Percentiles rank a stretch among this genome's conserved stretches.
phyloP scores from a whole-genome alignment of 2,888 invertebrate species.

The Amblyteles armatorius region DNA sequence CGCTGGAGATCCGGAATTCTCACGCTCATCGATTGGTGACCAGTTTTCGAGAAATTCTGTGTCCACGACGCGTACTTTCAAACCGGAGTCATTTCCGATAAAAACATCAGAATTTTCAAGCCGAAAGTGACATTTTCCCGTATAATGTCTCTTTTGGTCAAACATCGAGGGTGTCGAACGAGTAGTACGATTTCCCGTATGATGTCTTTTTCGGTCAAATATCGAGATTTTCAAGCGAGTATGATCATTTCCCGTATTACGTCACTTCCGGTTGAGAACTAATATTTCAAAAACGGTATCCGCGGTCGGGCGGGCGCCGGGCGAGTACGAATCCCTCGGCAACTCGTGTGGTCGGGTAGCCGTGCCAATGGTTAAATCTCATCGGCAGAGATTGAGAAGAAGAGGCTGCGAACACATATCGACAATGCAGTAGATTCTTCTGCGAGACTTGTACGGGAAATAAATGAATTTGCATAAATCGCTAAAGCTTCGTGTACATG shows the following conservation, averaged over 20 bases:
- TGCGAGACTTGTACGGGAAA: neutral
- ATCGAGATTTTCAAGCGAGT: too few species aligned
- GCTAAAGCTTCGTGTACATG: neutral
- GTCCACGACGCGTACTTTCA: conserved; percentile 2
- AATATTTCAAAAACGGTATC: neutral
- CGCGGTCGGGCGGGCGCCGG: too few species aligned
- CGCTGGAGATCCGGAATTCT: neutral
- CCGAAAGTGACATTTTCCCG: too few species aligned
- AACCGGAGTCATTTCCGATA: too few species aligned
- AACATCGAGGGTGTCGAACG: too few species aligned
- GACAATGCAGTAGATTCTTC: neutral
- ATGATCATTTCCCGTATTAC: neutral
- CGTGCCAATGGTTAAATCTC: neutral
- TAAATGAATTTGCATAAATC: neutral
- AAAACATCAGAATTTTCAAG: too few species aligned
- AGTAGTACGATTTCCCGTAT: too few species aligned
- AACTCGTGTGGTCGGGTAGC: neutral
- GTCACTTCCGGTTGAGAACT: neutral
- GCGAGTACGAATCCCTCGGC: neutral
- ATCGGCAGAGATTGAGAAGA: neutral
- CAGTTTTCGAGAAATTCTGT: conserved; percentile 26
- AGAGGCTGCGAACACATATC: neutral
- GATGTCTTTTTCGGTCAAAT: too few species aligned
- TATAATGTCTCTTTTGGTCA: too few species aligned
- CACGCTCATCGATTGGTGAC: neutral